Evolutionary conservation across 1,140 invertebrate species (phyloP).

Genomic region (Scaptodrosophila lebanonensis): DNA sequence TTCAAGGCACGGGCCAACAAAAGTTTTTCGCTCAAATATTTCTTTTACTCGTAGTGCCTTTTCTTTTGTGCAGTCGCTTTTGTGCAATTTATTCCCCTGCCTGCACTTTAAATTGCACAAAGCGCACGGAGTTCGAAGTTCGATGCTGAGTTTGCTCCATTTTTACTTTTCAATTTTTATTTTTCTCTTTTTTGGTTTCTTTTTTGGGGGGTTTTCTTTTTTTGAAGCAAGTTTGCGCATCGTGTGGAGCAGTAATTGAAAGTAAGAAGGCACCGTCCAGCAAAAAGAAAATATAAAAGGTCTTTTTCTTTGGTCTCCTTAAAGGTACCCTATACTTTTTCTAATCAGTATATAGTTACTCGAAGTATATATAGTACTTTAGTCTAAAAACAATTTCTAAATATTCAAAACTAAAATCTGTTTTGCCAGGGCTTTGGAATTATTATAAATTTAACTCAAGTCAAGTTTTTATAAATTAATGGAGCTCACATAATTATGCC

Average conservation of each 20-base stretch:
- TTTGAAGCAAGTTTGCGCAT: neutral
- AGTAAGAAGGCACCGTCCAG: no score
- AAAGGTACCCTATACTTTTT: no score
- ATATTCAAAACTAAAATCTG: no score
- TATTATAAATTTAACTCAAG: neutral
- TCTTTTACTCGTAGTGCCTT: no score
- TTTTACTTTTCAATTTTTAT: slow-evolving; percentile 9
- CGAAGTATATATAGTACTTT: no score
- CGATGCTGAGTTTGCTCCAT: slow-evolving; percentile 33
- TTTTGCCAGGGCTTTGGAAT: no score
- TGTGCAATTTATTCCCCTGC: slow-evolving; percentile 62
- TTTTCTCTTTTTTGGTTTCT: slow-evolving; percentile 6
- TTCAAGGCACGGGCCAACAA: neutral
- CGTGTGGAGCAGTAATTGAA: slow-evolving; percentile 31
- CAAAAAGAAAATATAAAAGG: no score
- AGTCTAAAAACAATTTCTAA: no score
- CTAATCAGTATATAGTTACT: no score
- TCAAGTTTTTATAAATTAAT: no score
- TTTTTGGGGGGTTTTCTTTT: slow-evolving; percentile 11
- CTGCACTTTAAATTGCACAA: slow-evolving; percentile 63
- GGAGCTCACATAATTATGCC: no score
- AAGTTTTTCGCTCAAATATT: slow-evolving; percentile 38
- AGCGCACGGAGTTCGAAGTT: slow-evolving; percentile 33
- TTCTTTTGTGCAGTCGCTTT: slow-evolving; percentile 27
- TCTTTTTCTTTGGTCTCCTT: no score